Evolutionary conservation across 2,888 invertebrate genomes (phyloP).

Genomic region (Eupithecia abbreviata): DNA sequence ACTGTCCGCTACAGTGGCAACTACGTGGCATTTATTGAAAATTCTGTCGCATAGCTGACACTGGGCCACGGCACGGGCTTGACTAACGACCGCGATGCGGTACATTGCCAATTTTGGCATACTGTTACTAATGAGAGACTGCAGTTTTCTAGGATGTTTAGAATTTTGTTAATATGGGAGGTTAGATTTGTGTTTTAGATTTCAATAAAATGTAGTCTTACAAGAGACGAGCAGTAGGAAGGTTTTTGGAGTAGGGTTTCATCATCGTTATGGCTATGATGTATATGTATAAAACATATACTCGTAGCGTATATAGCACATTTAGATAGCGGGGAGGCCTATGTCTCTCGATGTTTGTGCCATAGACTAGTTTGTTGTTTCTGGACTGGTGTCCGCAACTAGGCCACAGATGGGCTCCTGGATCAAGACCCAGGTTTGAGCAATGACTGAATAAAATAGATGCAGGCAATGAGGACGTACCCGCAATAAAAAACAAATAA

Average conservation of each 20-base stretch:
- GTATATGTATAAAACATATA: too few relatives aligned
- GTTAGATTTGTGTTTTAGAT: not conserved
- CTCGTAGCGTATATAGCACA: too few relatives aligned
- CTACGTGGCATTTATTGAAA: slow-evolving; percentile 35
- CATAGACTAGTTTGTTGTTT: too few relatives aligned
- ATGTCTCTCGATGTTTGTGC: too few relatives aligned
- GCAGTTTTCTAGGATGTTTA: not conserved
- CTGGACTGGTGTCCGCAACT: too few relatives aligned
- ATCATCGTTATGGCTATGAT: not conserved
- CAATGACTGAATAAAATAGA: not conserved
- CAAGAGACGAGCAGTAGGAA: not conserved
- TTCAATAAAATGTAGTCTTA: not conserved
- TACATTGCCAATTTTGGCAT: slow-evolving; percentile 29
- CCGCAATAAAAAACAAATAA: not conserved
- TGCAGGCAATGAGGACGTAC: not conserved
- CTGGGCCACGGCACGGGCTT: slow-evolving; percentile 22
- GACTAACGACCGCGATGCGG: slow-evolving; percentile 30
- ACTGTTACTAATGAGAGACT: slow-evolving; percentile 26
- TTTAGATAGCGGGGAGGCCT: too few relatives aligned
- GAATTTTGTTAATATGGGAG: not conserved
- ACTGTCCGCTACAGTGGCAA: slow-evolving; percentile 18
- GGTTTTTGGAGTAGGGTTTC: not conserved
- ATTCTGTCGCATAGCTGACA: slow-evolving; percentile 35
- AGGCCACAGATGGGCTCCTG: too few relatives aligned
- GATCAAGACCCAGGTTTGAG: not conserved